phyloP scores from a whole-genome alignment of 2,888 invertebrate genomes.

The Flexamia atlantica region DNA sequence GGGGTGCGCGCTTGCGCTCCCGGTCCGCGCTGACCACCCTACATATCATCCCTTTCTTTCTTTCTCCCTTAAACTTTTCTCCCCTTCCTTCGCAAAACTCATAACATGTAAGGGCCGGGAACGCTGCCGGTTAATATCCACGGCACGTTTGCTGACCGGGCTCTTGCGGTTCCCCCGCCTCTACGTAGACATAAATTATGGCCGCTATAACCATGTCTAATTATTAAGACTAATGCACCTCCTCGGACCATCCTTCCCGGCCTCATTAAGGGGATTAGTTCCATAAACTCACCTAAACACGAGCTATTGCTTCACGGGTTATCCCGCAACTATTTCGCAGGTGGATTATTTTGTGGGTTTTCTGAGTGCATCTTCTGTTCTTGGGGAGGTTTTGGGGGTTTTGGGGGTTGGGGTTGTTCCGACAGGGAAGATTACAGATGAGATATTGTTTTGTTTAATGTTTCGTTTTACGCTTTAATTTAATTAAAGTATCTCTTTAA shows the following conservation, averaged over 20 bases:
- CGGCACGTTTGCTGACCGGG: conserved; percentile 63
- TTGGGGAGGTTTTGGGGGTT: no score
- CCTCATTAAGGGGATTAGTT: conserved; percentile 48
- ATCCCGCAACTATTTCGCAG: conserved; percentile 43
- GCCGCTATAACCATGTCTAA: conserved; percentile 65
- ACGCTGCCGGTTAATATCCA: conserved; percentile 60
- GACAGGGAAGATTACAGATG: no score
- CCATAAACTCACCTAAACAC: conserved; percentile 55
- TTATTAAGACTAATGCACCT: conserved; percentile 64
- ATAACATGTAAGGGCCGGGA: conserved; percentile 70
- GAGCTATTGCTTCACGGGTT: conserved; percentile 46
- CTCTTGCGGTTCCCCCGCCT: conserved; percentile 30
- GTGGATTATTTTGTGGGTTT: background rate
- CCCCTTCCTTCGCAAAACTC: conserved; percentile 74
- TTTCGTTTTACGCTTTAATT: no score
- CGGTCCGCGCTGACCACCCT: conserved; percentile 65
- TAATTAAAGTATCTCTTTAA: no score
- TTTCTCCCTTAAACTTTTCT: conserved; percentile 64
- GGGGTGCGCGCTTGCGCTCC: background rate
- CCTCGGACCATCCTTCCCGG: conserved; percentile 52
- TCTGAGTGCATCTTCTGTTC: background rate
- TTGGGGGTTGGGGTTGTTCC: no score
- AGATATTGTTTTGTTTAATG: no score
- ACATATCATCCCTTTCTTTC: conserved; percentile 66
- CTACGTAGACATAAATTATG: conserved; percentile 63